Base-by-base conservation (phyloP, 2,797 vertebrate species). In the Rhincodon typus region DNA sequence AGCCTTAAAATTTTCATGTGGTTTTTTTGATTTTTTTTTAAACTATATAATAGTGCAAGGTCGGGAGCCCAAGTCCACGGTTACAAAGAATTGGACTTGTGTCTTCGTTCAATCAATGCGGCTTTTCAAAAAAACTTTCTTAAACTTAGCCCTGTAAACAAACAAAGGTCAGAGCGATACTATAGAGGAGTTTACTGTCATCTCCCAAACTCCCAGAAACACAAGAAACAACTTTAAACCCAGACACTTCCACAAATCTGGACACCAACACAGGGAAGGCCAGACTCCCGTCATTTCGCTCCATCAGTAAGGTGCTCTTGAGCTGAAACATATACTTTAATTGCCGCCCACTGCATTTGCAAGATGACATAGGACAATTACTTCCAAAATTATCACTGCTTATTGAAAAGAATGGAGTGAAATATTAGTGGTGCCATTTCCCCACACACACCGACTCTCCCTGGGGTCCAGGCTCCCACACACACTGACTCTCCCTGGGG, bases 131-230 rank as follows among this genome's bases (percentile, higher is more conserved):
- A 99, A 98, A 98, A 98, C 98, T 98, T 97, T 97, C 98, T 98
- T 99, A 98, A 98, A 98, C 98, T 99, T 99, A 99, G 99, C 99
- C 99, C 99, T 99, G 99, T 98, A 99, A 99, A 99, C 99, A 99
- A 98, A 99, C 96, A 98, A 99, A 93, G 62, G 34, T 23, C 38
- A 93, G 57, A 93, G 90, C 62, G 98, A 99, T 97, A 98, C 98
- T 97, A 98, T 99, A 99, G 98, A 98, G 97, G 97, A 98, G 96
- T 98, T 98, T 97, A 62, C 98, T 98, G 27, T 15, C 10, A 46
- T 30, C 46, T 30, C 42, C 97, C 96, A 98, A 97, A 97, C 98
- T 98, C 97, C 97, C 95, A 98, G 97, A 98, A 97, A 97, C 72
- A 94, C 95, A 96, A 84, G 23, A 67, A 38, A n/a, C 17, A 34